phyloP scores from a whole-genome alignment of 1,140 invertebrate genomes.

The Stratiolaelaps scimitus region DNA sequence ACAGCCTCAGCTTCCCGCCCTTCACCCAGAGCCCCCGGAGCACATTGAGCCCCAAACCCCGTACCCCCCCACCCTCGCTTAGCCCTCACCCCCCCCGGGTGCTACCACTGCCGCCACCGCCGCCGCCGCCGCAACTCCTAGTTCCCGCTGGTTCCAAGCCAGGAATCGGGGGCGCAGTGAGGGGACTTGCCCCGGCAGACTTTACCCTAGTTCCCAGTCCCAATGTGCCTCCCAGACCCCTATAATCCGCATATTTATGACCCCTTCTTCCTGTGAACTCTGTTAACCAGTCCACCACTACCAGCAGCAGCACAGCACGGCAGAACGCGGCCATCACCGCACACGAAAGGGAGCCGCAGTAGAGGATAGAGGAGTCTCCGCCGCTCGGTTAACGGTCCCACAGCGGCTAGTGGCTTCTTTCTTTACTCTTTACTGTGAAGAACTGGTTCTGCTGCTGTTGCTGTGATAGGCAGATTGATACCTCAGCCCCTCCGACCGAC shows the following conservation, averaged over 20 bases:
- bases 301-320: too few species aligned
- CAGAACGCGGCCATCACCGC: too few species aligned
- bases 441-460: too few species aligned
- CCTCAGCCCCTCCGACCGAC: too few species aligned
- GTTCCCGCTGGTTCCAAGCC: too few species aligned
- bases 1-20: neutral
- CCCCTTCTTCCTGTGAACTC: constrained; percentile 28
- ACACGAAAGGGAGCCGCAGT: too few species aligned
- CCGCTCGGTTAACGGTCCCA: too few species aligned
- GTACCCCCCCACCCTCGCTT: neutral
- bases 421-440: too few species aligned
- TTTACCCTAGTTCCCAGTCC: neutral
- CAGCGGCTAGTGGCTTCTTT: too few species aligned
- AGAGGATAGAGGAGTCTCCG: too few species aligned
- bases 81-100: neutral
- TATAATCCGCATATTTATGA: constrained; percentile 29
- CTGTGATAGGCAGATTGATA: too few species aligned
- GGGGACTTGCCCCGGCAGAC: neutral
- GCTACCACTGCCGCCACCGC: constrained; percentile 1
- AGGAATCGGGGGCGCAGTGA: too few species aligned
- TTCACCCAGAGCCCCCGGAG: neutral
- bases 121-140: neutral
- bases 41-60: neutral
- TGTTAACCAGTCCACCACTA: constrained; percentile 23
- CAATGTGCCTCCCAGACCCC: neutral